Conservation (phyloP, 2,797 vertebrate species). For the Columba guinea region DNA sequence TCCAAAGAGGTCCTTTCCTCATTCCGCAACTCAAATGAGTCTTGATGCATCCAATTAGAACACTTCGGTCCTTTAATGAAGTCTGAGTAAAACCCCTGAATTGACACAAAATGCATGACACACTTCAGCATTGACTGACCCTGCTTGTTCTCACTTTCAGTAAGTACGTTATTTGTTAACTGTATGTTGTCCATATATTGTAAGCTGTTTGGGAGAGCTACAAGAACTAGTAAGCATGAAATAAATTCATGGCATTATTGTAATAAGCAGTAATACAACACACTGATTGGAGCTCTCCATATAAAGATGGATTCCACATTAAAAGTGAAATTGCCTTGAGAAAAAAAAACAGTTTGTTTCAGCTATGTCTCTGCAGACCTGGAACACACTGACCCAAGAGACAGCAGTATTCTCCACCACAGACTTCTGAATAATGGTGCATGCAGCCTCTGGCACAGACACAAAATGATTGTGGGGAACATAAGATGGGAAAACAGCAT, state of each 20-base stretch:
- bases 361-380: not conserved
- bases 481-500: constrained; percentile 18
- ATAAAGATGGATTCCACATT: not conserved
- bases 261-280: not conserved
- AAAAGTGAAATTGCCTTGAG: not conserved
- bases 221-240: not conserved
- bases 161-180: not conserved
- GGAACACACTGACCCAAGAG: not conserved
- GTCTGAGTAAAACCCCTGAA: not conserved
- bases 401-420: not conserved
- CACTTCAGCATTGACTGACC: not conserved
- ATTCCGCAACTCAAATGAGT: not conserved
- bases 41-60: not conserved
- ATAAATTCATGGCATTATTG: not conserved
- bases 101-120: not conserved
- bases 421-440: not conserved
- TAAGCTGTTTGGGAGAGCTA: not conserved
- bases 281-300: not conserved
- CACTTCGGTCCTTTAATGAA: not conserved
- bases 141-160: not conserved
- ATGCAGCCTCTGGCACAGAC: not conserved
- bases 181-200: not conserved
- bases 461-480: not conserved
- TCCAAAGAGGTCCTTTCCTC: not conserved
- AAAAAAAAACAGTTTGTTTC: not conserved